Base-by-base conservation (phyloP, 2,888 invertebrate genomes). In the Escarpia spicata region DNA sequence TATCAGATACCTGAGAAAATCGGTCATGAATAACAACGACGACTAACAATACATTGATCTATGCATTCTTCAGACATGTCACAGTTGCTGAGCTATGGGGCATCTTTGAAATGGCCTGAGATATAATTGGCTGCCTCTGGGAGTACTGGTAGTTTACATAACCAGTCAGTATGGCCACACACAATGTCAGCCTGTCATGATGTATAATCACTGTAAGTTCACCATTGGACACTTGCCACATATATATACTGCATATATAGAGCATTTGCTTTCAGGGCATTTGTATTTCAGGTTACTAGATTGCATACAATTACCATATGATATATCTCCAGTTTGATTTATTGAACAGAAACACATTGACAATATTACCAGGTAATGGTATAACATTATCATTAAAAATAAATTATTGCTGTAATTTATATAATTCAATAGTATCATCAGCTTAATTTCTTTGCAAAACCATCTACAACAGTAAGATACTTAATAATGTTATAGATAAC, bases 211-310 rank as follows among this genome's bases (percentile, higher is more conserved):
- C n/a, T 75, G 75, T 75, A 75, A 19, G 26, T 75, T 75, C 75
- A 75, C 75, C 4, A 26, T 75, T 75, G 75, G 75, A 75, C 75
- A 75, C 75, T 75, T 75, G 75, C 75, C 75, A 75, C 26, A 75
- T 26, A 75, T n/a, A 75, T 26, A 75, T n/a, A 75, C 75, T 26
- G 75, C 75, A 26, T 52, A 52, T 52, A 52, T 26, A 26, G 75
- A 75, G 75, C 75, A 75, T 26, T 52, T 75, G 75, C 75, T 75
- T n/a, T 75, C n/a, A n/a, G 75, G 75, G 26, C 75, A 75, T 75
- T 75, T 75, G 75, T 26, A 75, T 75, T 75, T 75, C 75, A 75
- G 75, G n/a, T 75, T 75, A 75, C 75, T n/a, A 75, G 75, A 75
- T 26, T 75, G 75, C 75, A 19, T 75, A 75, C 75, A 75, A 75